Evolutionary conservation across 1,140 invertebrate species (phyloP), one percentile per base, ranked within the genome.

Genomic region (Calosoma granatense): DNA sequence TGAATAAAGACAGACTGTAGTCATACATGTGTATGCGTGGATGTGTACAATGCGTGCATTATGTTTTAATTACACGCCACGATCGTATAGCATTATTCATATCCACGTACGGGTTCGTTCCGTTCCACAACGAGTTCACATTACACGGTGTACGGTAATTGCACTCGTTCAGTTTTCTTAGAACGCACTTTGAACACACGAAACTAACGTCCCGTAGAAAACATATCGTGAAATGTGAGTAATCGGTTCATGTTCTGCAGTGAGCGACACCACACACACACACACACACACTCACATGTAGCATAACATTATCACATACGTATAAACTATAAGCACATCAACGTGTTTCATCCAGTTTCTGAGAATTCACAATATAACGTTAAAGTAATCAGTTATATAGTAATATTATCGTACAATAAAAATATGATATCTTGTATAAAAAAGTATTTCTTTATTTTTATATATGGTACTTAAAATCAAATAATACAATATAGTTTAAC

Each of bases 51-150:
- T 64, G 61, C 63, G 62, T 63, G 61, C 57, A 62, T 64, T 65
- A 64, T 62, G 62, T 65, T 64, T 65, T 65, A 65, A 65, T 65
- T 65, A 65, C 64, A 65, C 62, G 64, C 51, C 61, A 61, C 54
- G 59, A 64, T 62, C 62, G 60, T 41, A 59, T 57, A 58, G 62
- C 62, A 64, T 65, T 65, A 65, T 65, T 65, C 64, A 65, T 63
- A 58, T 63, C 51, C 64, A 65, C 64, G 64, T 65, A 59, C 59
- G 57, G n/a, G n/a, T n/a, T n/a, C 60, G 55, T 4, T 14, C 6
- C 4, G 56, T 61, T 60, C 62, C 57, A 62, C 64, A 65, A 65
- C 63, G 63, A 63, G 63, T 63, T 62, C 59, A 56, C 59, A 65
- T 65, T 65, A 65, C 59, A 65, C 64, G 64, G 61, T 61, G 60